Evolutionary conservation across 1,140 invertebrate species (phyloP).

Genomic region (Musca vetustissima): DNA sequence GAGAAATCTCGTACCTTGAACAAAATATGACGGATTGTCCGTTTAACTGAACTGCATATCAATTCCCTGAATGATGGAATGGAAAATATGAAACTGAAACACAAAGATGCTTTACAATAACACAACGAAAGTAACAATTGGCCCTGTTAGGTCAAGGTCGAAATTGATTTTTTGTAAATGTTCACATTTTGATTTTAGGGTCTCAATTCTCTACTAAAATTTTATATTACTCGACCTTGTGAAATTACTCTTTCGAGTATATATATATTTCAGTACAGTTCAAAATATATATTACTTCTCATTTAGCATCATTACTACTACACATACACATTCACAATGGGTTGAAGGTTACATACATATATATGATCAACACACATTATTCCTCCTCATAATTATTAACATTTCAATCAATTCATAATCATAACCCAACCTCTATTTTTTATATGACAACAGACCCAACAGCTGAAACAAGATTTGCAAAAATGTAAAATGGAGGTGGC

Average conservation of each 20-base stretch:
- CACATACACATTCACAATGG: constrained; percentile 10
- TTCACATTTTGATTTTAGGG: too few species aligned
- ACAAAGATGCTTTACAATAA: constrained; percentile 36
- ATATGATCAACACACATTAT: too few species aligned
- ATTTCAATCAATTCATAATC: too few species aligned
- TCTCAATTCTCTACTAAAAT: too few species aligned
- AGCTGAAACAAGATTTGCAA: constrained; percentile 12
- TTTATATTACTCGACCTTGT: too few species aligned
- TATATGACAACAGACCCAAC: neutral
- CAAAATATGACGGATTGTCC: constrained; percentile 41
- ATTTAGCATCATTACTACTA: too few species aligned
- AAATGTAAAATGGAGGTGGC: constrained; percentile 34
- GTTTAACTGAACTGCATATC: constrained; percentile 53
- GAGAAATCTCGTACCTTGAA: constrained; percentile 26
- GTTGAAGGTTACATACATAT: constrained; percentile 1
- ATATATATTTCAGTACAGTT: too few species aligned
- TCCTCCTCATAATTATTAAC: too few species aligned
- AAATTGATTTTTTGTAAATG: too few species aligned
- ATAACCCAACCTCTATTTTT: too few species aligned
- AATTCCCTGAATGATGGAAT: constrained; percentile 45
- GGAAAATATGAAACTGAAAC: constrained; percentile 36
- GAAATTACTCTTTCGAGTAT: too few species aligned
- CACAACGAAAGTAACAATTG: constrained; percentile 39
- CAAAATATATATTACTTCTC: too few species aligned
- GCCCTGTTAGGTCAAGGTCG: constrained; percentile 40